These are phyloP conservation scores for Caretta caretta DNA, from an alignment of 2,113 vertebrate genomes.

Conservation along the genomic window DNA sequence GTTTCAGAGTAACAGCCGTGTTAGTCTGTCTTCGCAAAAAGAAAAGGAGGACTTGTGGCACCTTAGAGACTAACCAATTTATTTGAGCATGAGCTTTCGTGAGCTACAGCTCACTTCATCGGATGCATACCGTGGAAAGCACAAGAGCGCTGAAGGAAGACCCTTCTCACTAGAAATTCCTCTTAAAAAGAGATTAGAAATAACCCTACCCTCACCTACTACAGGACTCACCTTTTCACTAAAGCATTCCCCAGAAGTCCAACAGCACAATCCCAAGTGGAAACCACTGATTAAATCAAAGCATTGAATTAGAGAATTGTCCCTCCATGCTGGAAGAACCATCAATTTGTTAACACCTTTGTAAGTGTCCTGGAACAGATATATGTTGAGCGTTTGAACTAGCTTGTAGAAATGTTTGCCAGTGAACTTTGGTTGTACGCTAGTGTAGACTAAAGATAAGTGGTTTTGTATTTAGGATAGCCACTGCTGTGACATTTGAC, in stretches of 20 bases:
- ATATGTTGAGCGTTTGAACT: not conserved
- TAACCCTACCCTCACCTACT: fast-evolving
- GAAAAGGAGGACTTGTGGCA: no score
- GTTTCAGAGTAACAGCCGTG: no score
- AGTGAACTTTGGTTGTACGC: not conserved
- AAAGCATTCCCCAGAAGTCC: not conserved
- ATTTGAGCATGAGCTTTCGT: no score
- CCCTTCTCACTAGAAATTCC: fast-evolving
- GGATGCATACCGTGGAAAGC: not conserved
- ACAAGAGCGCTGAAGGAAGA: fast-evolving
- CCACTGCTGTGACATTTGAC: fast-evolving
- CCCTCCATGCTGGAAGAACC: fast-evolving
- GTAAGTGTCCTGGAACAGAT: not conserved
- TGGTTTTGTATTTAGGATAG: fast-evolving
- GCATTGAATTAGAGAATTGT: not conserved
- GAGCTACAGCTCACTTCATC: no score
- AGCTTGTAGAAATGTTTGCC: not conserved
- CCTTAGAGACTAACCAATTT: no score
- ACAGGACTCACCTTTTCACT: fast-evolving
- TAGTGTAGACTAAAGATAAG: not conserved
- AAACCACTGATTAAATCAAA: not conserved
- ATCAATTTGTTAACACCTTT: fast-evolving
- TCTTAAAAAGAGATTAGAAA: fast-evolving
- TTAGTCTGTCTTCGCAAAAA: no score
- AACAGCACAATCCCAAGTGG: fast-evolving